phyloP scores from a whole-genome alignment of 2,888 invertebrate species.

The Hypselothyrea guttata region DNA sequence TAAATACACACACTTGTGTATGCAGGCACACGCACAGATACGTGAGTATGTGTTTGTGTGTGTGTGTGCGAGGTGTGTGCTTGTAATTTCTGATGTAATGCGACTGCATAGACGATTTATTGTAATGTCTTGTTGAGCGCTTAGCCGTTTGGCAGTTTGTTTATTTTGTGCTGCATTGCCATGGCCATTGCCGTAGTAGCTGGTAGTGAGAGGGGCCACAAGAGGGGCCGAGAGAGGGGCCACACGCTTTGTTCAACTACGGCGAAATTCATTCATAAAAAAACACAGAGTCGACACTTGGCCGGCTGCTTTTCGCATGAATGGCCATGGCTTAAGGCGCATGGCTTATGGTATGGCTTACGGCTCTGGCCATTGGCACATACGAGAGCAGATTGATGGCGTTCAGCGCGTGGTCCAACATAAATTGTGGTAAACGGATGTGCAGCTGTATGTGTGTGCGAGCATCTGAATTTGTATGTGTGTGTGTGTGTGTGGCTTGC shows the following conservation, averaged over 20 bases:
- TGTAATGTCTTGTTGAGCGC: constrained; percentile 33
- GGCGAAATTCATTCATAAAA: constrained; percentile 73
- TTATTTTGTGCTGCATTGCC: constrained; percentile 44
- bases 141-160: constrained; percentile 53
- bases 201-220: constrained; percentile 20
- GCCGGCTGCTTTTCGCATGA: constrained; percentile 61
- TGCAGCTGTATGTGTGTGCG: constrained; percentile 17
- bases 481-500: constrained; percentile 28
- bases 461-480: constrained; percentile 19
- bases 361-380: constrained; percentile 45
- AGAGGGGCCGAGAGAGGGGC: constrained; percentile 14
- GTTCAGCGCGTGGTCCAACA: constrained; percentile 59
- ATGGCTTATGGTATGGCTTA: constrained; percentile 28
- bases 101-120: constrained; percentile 33
- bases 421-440: constrained; percentile 62
- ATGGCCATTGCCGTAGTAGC: constrained; percentile 12
- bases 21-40: not conserved
- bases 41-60: not conserved
- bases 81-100: constrained; percentile 36
- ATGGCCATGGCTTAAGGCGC: constrained; percentile 48
- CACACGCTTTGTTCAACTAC: constrained; percentile 41
- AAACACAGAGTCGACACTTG: constrained; percentile 37
- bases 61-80: not conserved
- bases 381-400: constrained; percentile 46
- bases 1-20: not conserved